A percentile compares a stretch with the other conserved stretches of the same genome.
Conservation (phyloP, 2,797 vertebrate genomes). For the Danio albolineatus region DNA sequence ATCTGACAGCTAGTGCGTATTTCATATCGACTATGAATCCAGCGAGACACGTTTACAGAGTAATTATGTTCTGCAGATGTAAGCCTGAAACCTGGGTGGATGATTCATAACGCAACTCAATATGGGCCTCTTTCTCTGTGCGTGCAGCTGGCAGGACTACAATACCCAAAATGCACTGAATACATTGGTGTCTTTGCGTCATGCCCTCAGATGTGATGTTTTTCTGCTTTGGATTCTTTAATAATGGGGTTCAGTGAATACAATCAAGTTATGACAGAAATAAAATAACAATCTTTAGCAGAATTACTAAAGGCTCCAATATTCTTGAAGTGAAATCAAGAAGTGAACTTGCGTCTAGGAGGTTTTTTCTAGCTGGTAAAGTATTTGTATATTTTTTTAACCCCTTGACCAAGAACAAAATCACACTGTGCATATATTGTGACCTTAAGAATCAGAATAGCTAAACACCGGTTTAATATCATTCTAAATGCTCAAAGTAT, state of each 20-base stretch:
- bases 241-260: background rate
- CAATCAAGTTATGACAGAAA: background rate
- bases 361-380: too few species aligned
- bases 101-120: slow-evolving; percentile 51
- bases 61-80: slow-evolving; percentile 48
- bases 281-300: too few species aligned
- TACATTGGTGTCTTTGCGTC: slow-evolving; percentile 10
- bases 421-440: too few species aligned
- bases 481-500: background rate
- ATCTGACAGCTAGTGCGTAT: slow-evolving; percentile 16
- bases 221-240: background rate
- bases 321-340: too few species aligned
- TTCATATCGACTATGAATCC: slow-evolving; percentile 44
- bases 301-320: too few species aligned
- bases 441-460: background rate
- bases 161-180: slow-evolving; percentile 31
- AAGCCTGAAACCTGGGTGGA: slow-evolving; percentile 31
- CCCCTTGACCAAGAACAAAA: background rate
- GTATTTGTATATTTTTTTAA: too few species aligned
- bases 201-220: background rate
- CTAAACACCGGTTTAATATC: background rate
- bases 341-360: too few species aligned
- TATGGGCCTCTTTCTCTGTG: slow-evolving; percentile 1
- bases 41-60: slow-evolving; percentile 44
- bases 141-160: slow-evolving; percentile 18